Percentiles rank a stretch among this genome's conserved stretches.
These are phyloP conservation scores for Archips xylosteana DNA, from an alignment of 2,888 invertebrate species.

Conservation along the genomic window DNA sequence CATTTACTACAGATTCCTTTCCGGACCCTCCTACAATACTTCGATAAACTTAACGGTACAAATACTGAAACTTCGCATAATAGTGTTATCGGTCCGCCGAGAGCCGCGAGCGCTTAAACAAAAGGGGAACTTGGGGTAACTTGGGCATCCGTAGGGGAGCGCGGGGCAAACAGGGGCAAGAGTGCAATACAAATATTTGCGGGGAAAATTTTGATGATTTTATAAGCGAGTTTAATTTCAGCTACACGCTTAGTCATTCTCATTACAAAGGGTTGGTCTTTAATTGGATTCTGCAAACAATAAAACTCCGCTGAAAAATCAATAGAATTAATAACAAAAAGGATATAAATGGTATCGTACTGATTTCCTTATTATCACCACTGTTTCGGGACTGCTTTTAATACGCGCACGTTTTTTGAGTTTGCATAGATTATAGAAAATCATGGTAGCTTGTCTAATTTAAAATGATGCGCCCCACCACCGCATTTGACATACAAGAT, in stretches of 20 bases:
- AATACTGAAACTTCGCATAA: constrained; percentile 31
- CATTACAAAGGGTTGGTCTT: constrained; percentile 9
- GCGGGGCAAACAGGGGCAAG: constrained; percentile 11
- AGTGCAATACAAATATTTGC: constrained; percentile 39
- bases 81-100: constrained; percentile 38
- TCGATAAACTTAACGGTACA: constrained; percentile 24
- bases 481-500: too few species aligned
- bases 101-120: constrained; percentile 35
- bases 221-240: constrained; percentile 26
- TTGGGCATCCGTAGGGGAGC: constrained; percentile 30
- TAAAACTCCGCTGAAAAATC: not conserved
- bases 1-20: not conserved
- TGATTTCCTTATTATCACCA: too few species aligned
- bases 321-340: not conserved
- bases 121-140: constrained; percentile 28
- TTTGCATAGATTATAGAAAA: too few species aligned
- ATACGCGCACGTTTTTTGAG: too few species aligned
- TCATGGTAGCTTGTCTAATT: too few species aligned
- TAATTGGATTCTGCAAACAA: constrained; percentile 8
- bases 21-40: not conserved
- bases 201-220: constrained; percentile 28
- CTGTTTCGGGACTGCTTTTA: too few species aligned
- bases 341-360: not conserved
- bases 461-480: too few species aligned
- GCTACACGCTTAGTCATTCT: not conserved